Evolutionary conservation across 1,140 invertebrate species (phyloP).

Genomic region (Neelides sp.): DNA sequence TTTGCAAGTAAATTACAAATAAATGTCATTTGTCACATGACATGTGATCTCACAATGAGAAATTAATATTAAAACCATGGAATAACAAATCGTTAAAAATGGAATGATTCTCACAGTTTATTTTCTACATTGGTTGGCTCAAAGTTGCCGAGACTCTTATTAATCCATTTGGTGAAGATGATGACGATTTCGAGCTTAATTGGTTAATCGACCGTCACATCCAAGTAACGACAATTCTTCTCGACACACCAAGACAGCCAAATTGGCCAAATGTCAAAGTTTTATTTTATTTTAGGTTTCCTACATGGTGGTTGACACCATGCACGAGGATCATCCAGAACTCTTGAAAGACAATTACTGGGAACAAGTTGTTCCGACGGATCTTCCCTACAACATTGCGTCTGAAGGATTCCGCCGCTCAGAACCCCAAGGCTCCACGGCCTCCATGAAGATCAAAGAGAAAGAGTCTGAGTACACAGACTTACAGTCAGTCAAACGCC

Average conservation of each 20-base stretch:
- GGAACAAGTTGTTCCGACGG: constrained; percentile 78
- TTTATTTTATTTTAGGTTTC: constrained; percentile 50
- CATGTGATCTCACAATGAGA: background rate
- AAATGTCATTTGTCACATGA: background rate
- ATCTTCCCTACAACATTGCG: constrained; percentile 70
- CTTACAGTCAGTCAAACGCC: constrained; percentile 39
- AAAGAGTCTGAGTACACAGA: constrained; percentile 69
- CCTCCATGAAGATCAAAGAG: constrained; percentile 68
- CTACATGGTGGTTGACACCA: constrained; percentile 81
- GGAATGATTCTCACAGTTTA: constrained; percentile 53
- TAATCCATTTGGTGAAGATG: constrained; percentile 87
- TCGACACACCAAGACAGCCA: background rate
- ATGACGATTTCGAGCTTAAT: constrained; percentile 80
- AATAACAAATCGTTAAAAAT: background rate
- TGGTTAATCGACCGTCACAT: constrained; percentile 80
- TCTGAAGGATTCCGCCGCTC: constrained; percentile 65
- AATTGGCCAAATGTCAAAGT: background rate
- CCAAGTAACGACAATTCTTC: constrained; percentile 46
- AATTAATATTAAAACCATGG: too few relatives aligned
- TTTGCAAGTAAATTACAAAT: constrained; percentile 52
- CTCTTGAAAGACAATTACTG: constrained; percentile 77
- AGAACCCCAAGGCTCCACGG: constrained; percentile 70
- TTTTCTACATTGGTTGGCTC: constrained; percentile 92
- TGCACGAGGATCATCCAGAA: constrained; percentile 79
- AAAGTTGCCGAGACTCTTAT: constrained; percentile 86